Base-by-base conservation (phyloP, 2,113 vertebrate species). In the Pygoscelis antarcticus region DNA sequence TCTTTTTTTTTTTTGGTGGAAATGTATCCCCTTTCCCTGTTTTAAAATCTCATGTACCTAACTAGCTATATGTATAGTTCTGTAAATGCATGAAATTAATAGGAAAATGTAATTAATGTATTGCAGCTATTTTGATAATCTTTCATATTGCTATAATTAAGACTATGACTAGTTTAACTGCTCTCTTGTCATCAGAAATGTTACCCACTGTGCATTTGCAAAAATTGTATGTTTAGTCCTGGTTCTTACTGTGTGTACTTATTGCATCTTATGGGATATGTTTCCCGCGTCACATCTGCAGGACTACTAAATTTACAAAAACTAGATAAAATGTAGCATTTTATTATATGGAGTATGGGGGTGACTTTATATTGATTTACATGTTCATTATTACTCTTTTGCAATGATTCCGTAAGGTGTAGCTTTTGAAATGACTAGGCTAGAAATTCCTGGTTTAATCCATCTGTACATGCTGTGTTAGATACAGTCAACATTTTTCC, bases 311-410 rank as follows among this genome's bases (percentile, higher is more conserved):
- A 93, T 74, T 82, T 93, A 68, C 34, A 72, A 79, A 58, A 93
- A 65, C 3, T 36, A 65, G 62, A 65, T 55, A 27, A 96, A 92
- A 91, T 95, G 96, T 96, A 95, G 94, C 91, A 85, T 84, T 97
- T 93, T 89, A 65, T 64, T 94, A 32, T 60, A 49, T 82, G 51
- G 46, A 87, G 9, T 81, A 6, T 40, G 44, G 30, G 54, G 55
- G 54, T 1, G 40, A 68, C 58, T 95, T 84, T 61, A 27, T 54
- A 42, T 61, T 22, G 30, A 70, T 91, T 87, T 89, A 54, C 25
- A 9, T 84, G 29, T 68, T 95, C 47, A 8, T 82, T 78, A 42
- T 64, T 87, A 36, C 44, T 94, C 40, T 89, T 84, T 49, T 27
- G 65, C 77, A 87, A 34, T 61, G 69, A 82, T 87, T 70, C 76